A percentile compares a stretch with the other conserved stretches of the same genome.
Conservation (phyloP, 2,113 vertebrate species). For the Cyphomyrus discorhynchus region DNA sequence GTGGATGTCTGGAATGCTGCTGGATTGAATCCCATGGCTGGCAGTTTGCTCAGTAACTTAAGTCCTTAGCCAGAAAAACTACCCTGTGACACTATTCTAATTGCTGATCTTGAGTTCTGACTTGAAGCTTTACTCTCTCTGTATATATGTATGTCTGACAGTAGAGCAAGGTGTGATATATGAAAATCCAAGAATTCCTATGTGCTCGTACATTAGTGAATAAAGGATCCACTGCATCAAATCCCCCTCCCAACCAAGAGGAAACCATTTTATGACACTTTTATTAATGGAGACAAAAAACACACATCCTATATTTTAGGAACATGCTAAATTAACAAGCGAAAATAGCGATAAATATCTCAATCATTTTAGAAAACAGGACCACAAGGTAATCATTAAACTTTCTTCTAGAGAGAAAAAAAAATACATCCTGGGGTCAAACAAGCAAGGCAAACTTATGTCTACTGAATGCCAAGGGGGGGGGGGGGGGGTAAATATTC, state of each 20-base stretch:
- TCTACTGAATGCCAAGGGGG: not conserved
- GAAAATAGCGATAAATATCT: constrained; percentile 25
- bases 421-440: not conserved
- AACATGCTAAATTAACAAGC: constrained; percentile 47
- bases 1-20: not conserved
- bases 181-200: not conserved
- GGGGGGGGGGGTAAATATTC: not conserved
- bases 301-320: constrained; percentile 41
- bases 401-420: not conserved
- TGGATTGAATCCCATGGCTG: not conserved
- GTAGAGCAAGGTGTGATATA: not conserved
- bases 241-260: not conserved
- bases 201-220: not conserved
- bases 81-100: not conserved
- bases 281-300: constrained; percentile 46
- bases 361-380: constrained; percentile 21
- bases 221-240: constrained; percentile 21
- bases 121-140: not conserved
- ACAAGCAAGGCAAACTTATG: not conserved
- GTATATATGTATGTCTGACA: not conserved
- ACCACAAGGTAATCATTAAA: not conserved
- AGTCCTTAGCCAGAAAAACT: not conserved
- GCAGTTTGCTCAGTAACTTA: not conserved
- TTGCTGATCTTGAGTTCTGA: not conserved
- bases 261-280: constrained; percentile 20